Evolutionary conservation across 1,140 invertebrate genomes (phyloP).

Genomic region (Rhynchophorus ferrugineus): DNA sequence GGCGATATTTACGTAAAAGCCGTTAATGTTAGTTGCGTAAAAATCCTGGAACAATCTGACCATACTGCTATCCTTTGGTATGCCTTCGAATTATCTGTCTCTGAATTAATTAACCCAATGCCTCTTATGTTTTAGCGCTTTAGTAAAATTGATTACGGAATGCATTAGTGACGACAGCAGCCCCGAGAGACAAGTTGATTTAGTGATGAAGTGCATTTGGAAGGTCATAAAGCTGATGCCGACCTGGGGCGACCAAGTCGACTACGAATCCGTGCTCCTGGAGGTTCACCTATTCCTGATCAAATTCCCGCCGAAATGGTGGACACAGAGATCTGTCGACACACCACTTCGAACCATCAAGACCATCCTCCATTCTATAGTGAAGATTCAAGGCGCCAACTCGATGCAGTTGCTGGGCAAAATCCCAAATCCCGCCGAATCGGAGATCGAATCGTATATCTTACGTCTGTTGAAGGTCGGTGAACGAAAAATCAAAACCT

Average conservation of each 20-base stretch:
- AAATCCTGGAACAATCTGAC: conserved; percentile 73
- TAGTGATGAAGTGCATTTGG: conserved; percentile 85
- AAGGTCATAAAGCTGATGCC: conserved; percentile 75
- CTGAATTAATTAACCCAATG: conserved; percentile 3
- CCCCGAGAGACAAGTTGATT: conserved; percentile 62
- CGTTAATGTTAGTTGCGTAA: conserved; percentile 73
- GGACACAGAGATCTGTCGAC: conserved; percentile 68
- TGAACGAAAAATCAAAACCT: no score
- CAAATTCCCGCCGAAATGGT: conserved; percentile 72
- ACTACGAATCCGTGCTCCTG: conserved; percentile 72
- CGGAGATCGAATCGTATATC: conserved; percentile 74
- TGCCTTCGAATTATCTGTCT: conserved; percentile 13
- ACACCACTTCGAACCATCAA: conserved; percentile 82
- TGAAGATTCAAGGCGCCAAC: conserved; percentile 64
- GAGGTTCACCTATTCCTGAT: conserved; percentile 82
- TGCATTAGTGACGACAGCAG: conserved; percentile 57
- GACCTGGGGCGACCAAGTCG: conserved; percentile 64
- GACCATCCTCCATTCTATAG: conserved; percentile 81
- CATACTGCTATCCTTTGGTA: conserved; percentile 68
- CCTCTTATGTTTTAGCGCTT: conserved; percentile 49
- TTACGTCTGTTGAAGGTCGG: conserved; percentile 66
- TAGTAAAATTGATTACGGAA: conserved; percentile 69
- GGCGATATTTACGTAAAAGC: conserved; percentile 60
- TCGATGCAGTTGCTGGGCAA: conserved; percentile 71
- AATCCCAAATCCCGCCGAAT: conserved; percentile 71